Conservation (phyloP, 2,888 invertebrate species). For the Trypoxylon attenuatum region DNA sequence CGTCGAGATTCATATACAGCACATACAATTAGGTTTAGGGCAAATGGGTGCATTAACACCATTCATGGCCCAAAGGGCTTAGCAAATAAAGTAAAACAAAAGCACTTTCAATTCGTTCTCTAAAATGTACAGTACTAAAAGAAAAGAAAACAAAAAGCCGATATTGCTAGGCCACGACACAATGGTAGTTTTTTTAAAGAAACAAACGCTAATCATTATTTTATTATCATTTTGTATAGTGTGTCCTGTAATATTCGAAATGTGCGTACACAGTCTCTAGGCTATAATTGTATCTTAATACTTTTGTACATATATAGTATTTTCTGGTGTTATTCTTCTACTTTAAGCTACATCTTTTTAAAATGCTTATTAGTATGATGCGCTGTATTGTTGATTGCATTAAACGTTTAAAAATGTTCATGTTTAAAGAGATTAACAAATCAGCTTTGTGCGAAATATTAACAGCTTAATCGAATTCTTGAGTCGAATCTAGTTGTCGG, state of each 20-base stretch:
- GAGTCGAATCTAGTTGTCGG: too few relatives aligned
- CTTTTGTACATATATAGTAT: slow-evolving; percentile 40
- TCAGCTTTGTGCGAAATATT: slow-evolving; percentile 18
- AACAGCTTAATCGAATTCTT: slow-evolving; percentile 15
- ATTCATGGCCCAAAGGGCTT: slow-evolving; percentile 72
- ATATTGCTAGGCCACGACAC: slow-evolving; percentile 16
- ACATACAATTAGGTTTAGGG: slow-evolving; percentile 86
- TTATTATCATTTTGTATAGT: slow-evolving; percentile 51
- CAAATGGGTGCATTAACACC: slow-evolving; percentile 71
- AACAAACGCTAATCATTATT: slow-evolving; percentile 47
- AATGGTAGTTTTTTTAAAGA: slow-evolving; percentile 43
- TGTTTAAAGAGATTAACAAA: slow-evolving; percentile 46
- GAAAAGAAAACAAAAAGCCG: slow-evolving; percentile 19
- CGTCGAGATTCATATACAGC: slow-evolving; percentile 94
- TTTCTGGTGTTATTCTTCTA: slow-evolving; percentile 29
- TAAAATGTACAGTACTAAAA: slow-evolving; percentile 36
- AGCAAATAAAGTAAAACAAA: slow-evolving; percentile 53
- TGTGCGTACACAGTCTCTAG: slow-evolving; percentile 34
- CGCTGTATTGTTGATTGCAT: slow-evolving; percentile 39
- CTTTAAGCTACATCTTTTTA: slow-evolving; percentile 25
- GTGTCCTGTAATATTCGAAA: slow-evolving; percentile 35
- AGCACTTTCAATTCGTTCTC: slow-evolving; percentile 25
- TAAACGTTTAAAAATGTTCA: slow-evolving; percentile 46
- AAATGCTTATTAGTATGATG: slow-evolving; percentile 28
- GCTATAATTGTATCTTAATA: slow-evolving; percentile 28